Conservation (phyloP, 2,888 invertebrate genomes). For the Atherix ibis region DNA sequence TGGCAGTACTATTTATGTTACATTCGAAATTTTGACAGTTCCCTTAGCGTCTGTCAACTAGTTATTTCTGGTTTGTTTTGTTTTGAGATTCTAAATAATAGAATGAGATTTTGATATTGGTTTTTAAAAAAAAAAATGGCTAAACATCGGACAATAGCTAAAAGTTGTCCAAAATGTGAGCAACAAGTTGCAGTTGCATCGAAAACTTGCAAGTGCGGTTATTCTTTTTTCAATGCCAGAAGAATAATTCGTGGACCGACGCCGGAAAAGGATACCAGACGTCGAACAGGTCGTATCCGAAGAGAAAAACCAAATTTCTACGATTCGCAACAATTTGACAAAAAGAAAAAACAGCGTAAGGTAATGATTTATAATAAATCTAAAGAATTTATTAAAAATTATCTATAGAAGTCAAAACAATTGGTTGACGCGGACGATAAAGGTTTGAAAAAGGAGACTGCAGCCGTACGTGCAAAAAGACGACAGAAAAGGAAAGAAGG, state of each 20-base stretch:
- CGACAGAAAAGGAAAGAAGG: constrained; percentile 29
- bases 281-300: constrained; percentile 56
- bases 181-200: constrained; percentile 67
- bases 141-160: constrained; percentile 54
- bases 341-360: constrained; percentile 45
- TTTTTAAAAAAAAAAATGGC: constrained; percentile 33
- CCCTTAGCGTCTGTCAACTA: not conserved
- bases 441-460: constrained; percentile 35
- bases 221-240: constrained; percentile 59
- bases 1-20: constrained; percentile 3
- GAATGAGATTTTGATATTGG: too few relatives aligned
- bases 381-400: not conserved
- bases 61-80: not conserved
- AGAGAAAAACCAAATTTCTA: constrained; percentile 70
- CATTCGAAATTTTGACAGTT: not conserved
- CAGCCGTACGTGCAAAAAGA: constrained; percentile 23
- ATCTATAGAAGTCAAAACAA: too few relatives aligned
- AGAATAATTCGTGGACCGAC: constrained; percentile 25
- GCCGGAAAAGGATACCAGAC: constrained; percentile 28
- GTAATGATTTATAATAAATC: constrained; percentile 4
- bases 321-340: constrained; percentile 65
- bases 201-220: constrained; percentile 68
- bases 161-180: constrained; percentile 62
- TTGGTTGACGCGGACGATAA: constrained; percentile 19
- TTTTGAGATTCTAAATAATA: not conserved